Conservation (phyloP, 2,113 vertebrate genomes). For the Notothenia rossii region DNA sequence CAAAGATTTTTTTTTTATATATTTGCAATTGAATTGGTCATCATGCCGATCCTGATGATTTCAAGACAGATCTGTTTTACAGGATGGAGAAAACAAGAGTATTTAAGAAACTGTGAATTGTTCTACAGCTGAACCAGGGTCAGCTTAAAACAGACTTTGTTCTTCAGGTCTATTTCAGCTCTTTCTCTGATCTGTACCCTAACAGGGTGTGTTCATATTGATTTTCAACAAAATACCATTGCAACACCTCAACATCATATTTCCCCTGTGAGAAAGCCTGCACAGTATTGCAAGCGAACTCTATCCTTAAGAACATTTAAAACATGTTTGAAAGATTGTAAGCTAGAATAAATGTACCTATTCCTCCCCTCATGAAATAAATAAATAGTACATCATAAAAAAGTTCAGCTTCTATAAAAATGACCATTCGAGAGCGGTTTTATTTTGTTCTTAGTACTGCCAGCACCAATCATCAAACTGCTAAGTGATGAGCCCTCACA, state of each 20-base stretch:
- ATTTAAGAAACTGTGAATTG: no score
- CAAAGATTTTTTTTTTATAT: no score
- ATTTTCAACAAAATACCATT: constrained; percentile 1
- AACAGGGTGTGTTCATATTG: neutral
- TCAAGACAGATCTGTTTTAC: no score
- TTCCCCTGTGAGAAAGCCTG: neutral
- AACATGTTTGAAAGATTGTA: neutral
- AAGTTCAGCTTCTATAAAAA: constrained; percentile 2
- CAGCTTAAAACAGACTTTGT: neutral
- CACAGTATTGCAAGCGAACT: constrained; percentile 2
- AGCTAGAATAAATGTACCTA: neutral
- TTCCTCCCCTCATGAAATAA: neutral
- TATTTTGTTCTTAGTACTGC: neutral
- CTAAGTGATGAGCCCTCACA: neutral
- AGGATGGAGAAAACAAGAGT: no score
- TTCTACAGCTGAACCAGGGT: neutral
- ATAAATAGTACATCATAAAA: no score
- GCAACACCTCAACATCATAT: constrained; percentile 4
- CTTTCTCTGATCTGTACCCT: neutral
- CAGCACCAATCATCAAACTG: neutral
- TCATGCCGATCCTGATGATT: no score
- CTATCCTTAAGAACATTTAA: constrained; percentile 13
- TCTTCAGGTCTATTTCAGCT: constrained; percentile 2
- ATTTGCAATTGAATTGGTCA: no score
- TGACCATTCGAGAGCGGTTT: neutral